Evolutionary conservation across 2,113 vertebrate species (phyloP), one percentile per base, ranked within the genome.

Genomic region (Lampris incognitus): DNA sequence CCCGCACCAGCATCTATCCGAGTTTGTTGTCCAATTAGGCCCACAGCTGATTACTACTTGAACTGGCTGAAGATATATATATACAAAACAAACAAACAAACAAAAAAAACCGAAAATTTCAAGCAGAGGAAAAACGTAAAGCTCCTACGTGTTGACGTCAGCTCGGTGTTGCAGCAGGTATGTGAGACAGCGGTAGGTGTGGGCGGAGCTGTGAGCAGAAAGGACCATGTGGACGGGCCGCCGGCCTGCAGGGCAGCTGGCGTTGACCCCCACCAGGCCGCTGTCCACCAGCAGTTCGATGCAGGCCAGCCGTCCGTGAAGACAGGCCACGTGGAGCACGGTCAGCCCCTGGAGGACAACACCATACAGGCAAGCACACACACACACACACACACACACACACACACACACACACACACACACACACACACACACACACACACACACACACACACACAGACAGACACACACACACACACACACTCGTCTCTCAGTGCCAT

Each of bases 141-240:
- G 40, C 38, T 2, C 82, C 0, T 89, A 95, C 94, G 11, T 58
- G 0, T 87, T 89, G 76, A 88, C 41, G 5, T 90, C 72, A 1
- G 93, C 92, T 8, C 84, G 88, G 0, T 82, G 81, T 63, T 89
- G 69, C 70, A 95, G 86, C 58, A 95, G 88, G 76, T 82, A 89
- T 6, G 50, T 55, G 61, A 94, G 86, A 52, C 91, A 91, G 56
- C 44, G 0, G 9, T 44, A 56, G 46, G 86, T 74, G 67, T 83
- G 74, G 40, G 81, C 84, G 0, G 63, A 38, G 61, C 82, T 87
- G 36, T 13, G 56, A 13, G 64, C 39, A 48, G 74, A 90, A 59
- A 94, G 63, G 37, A 84, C 68, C 88, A 91, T 60, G 86, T 94
- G 94, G 9, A 94, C 1, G 1, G 94, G 90, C 11, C 39, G 82